Evolutionary conservation across 2,797 vertebrate genomes (phyloP).

Genomic region (Channa striata): DNA sequence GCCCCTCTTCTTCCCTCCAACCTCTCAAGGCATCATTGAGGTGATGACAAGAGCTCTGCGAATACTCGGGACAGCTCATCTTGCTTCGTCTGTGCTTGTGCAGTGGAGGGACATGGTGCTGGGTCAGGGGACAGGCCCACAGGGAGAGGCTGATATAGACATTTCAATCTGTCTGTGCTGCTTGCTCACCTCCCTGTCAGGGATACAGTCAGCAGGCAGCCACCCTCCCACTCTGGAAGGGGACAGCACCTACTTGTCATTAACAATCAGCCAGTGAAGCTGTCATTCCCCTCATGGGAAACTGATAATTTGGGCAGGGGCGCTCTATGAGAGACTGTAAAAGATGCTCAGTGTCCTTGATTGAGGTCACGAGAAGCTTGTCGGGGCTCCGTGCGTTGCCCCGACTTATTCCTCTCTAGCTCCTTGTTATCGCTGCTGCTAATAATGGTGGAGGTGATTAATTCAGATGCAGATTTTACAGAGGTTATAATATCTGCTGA

Average conservation of each 20-base stretch:
- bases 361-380: conserved; percentile 36
- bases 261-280: conserved; percentile 67
- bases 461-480: conserved; percentile 63
- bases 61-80: conserved; percentile 42
- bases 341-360: conserved; percentile 53
- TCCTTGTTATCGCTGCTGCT: conserved; percentile 36
- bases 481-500: conserved; percentile 47
- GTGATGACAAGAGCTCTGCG: conserved; percentile 51
- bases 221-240: conserved; percentile 55
- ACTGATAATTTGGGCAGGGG: conserved; percentile 52
- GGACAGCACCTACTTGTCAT: conserved; percentile 64
- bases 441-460: conserved; percentile 47
- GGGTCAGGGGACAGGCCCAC: conserved; percentile 53
- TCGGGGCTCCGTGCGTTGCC: conserved; percentile 17
- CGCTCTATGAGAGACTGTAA: conserved; percentile 20
- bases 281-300: conserved; percentile 61
- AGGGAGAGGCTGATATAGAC: conserved; percentile 68
- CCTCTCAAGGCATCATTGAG: conserved; percentile 46
- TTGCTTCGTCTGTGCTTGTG: conserved; percentile 36
- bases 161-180: conserved; percentile 68
- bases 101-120: conserved; percentile 30
- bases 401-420: conserved; percentile 25
- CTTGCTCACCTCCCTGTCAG: conserved; percentile 63
- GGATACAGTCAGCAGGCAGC: conserved; percentile 56
- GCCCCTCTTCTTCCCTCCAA: conserved; percentile 6